Percentiles rank a stretch among this genome's conserved stretches.
Conservation (phyloP, 2,888 invertebrate species). For the Epiblema foenella region DNA sequence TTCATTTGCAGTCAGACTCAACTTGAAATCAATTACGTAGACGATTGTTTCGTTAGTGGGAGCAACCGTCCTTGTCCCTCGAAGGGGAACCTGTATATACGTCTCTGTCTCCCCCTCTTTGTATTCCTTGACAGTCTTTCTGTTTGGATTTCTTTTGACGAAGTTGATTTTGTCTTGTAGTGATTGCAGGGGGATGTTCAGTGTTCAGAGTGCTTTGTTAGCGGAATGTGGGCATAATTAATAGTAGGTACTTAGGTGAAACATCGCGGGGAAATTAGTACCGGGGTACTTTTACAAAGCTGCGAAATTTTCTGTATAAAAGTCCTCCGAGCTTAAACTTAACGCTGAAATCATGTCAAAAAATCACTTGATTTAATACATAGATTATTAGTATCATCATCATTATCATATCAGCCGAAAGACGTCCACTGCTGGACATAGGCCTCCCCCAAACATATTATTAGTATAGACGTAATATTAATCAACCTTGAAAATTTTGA, state of each 20-base stretch:
- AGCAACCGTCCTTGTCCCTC: slow-evolving; percentile 64
- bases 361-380: too few species aligned
- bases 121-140: slow-evolving; percentile 67
- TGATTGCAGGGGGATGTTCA: slow-evolving; percentile 53
- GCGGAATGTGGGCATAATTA: slow-evolving; percentile 12
- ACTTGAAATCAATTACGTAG: slow-evolving; percentile 83
- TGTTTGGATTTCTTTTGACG: slow-evolving; percentile 83
- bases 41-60: slow-evolving; percentile 83
- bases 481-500: too few species aligned
- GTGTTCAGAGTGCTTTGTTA: neutral
- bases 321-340: too few species aligned
- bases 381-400: too few species aligned
- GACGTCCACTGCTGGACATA: too few species aligned
- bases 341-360: too few species aligned
- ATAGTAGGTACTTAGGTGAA: slow-evolving; percentile 2
- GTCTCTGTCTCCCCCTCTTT: slow-evolving; percentile 59
- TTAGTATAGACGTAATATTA: too few species aligned
- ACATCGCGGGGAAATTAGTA: neutral
- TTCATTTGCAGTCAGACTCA: slow-evolving; percentile 76
- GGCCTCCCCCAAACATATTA: too few species aligned
- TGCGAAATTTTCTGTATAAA: too few species aligned
- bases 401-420: too few species aligned
- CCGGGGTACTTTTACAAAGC: too few species aligned
- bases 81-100: slow-evolving; percentile 31
- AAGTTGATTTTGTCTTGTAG: slow-evolving; percentile 63